Conservation (phyloP, 2,113 vertebrate genomes). For the Equus quagga region DNA sequence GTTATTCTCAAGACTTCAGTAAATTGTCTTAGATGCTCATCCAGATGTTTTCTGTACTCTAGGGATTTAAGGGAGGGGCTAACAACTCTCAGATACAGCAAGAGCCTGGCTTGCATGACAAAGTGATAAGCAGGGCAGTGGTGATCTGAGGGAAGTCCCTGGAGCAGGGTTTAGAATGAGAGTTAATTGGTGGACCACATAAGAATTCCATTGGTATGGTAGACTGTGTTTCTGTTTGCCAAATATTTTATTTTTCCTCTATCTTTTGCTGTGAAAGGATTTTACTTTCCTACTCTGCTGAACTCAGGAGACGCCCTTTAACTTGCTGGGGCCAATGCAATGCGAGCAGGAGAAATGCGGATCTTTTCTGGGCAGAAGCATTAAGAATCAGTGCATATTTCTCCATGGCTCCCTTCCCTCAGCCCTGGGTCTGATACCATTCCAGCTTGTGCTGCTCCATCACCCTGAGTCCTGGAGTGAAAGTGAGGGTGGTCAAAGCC, state of each 20-base stretch:
- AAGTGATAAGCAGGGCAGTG: not conserved
- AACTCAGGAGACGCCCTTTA: not conserved
- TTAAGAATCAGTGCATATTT: not conserved
- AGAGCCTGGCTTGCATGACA: not conserved
- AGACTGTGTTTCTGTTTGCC: not conserved
- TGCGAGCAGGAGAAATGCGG: not conserved
- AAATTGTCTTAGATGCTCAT: not conserved
- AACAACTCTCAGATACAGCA: not conserved
- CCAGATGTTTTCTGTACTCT: not conserved
- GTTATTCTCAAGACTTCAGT: not conserved
- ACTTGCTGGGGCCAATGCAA: not conserved
- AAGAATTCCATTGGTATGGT: not conserved
- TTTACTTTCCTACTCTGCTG: not conserved
- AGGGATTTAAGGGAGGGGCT: not conserved
- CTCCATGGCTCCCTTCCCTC: not conserved
- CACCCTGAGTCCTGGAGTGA: not conserved
- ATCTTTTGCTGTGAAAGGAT: not conserved
- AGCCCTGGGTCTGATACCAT: not conserved
- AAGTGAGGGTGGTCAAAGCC: not conserved
- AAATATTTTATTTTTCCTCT: not conserved
- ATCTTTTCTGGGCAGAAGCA: not conserved
- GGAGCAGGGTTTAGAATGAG: not conserved
- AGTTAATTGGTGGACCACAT: not conserved
- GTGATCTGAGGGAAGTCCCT: not conserved
- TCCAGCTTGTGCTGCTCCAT: not conserved